Base-by-base conservation (phyloP, 2,888 invertebrate species). In the Nymphalis c-album region DNA sequence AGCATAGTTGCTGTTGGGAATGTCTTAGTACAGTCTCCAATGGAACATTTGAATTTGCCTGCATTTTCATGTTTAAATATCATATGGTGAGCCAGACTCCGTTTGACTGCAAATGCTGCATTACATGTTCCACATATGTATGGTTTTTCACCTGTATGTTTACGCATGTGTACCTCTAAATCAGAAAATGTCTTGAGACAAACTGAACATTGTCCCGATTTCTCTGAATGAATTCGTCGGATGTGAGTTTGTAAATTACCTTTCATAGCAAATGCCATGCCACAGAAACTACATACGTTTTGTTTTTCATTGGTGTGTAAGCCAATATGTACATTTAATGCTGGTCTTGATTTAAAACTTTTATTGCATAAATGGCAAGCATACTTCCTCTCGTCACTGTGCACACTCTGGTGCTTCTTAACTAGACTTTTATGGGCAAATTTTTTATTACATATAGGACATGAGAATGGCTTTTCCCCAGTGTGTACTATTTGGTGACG, bases 131-230 rank as follows among this genome's bases (percentile, higher is more conserved):
- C 81, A 74, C 93, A 93, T 0, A 77, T 71, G 73, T 84, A 91
- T 0, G 91, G 90, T 57, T 85, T 93, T 72, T 94, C 93, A 0
- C 94, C 94, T 0, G 93, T 94, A 71, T 94, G 94, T 70, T 92
- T 92, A 0, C 92, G 82, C 93, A 93, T 93, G 72, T 94, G 94
- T 1, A 88, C 91, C 61, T 91, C 91, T 18, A 94, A 74, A 75
- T 94, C 92, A 0, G 94, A 87, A 73, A 92, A 94, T 7, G 90
- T 87, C 76, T 94, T 94, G 10, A 86, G 77, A 74, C 94, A 94
- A 7, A 93, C 76, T 0, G 78, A 80, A 75, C 94, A 94, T 6
- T 89, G 82, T 0, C 94, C 94, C 0, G 94, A 93, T 63, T 88
- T 86, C 65, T 93, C 94, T 0, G 94, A 94, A 67, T 94, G 94